Percentiles rank a stretch among this genome's conserved stretches.
These are phyloP conservation scores for Dolomedes plantarius DNA, from an alignment of 2,888 invertebrate genomes.

Conservation along the genomic window DNA sequence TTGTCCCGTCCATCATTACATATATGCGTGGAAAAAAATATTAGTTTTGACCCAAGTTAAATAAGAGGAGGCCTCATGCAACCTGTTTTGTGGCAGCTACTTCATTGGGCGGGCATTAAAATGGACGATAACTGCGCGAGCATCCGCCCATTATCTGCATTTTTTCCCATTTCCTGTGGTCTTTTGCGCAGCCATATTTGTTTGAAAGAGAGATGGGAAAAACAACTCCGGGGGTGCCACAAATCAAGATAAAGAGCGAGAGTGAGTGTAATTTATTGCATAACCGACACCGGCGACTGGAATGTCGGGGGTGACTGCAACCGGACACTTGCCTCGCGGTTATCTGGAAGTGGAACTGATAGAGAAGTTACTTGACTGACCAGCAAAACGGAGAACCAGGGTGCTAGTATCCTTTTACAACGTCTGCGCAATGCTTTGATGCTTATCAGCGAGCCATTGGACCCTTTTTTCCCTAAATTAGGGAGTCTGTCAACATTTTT, in stretches of 20 bases:
- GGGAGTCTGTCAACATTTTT: too few species aligned
- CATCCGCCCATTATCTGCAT: too few species aligned
- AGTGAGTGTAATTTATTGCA: conserved; percentile 33
- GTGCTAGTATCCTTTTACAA: too few species aligned
- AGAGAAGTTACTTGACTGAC: conserved; percentile 15
- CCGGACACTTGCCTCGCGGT: neutral
- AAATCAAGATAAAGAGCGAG: conserved; percentile 15
- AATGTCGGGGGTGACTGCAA: conserved; percentile 10
- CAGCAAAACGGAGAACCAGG: conserved; percentile 4
- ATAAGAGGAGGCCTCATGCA: too few species aligned
- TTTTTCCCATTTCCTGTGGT: neutral
- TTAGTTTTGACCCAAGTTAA: too few species aligned
- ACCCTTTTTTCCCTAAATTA: too few species aligned
- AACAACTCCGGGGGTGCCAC: conserved; percentile 10
- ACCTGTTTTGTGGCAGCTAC: too few species aligned
- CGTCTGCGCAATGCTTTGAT: too few species aligned
- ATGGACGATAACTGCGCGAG: neutral
- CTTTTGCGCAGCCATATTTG: neutral
- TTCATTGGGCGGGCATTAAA: too few species aligned
- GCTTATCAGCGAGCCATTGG: too few species aligned
- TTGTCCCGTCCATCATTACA: too few species aligned
- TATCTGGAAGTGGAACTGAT: neutral
- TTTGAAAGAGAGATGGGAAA: neutral
- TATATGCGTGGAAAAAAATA: too few species aligned
- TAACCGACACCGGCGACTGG: conserved; percentile 14